Base-by-base conservation (phyloP, 1,140 invertebrate species). In the Teleogryllus occipitalis region DNA sequence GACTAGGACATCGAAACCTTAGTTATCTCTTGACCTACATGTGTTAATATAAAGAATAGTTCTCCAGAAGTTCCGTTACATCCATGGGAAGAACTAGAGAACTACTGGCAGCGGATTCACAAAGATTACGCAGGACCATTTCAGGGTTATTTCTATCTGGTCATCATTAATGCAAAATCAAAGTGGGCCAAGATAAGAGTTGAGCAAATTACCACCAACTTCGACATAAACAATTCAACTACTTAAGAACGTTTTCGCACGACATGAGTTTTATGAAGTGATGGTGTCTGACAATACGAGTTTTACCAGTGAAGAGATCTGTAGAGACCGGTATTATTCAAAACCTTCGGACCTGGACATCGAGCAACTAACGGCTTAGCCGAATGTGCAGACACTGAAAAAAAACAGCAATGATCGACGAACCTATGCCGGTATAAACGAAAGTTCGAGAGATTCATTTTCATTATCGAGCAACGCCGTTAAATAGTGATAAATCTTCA, bases 121-220 rank as follows among this genome's bases (percentile, higher is more conserved):
- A 83, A 87, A 0, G 89, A 89, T 81, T 89, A 87, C 82, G 86
- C 86, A 7, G 87, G 87, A 14, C 87, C 85, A n/a, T 85, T 86
- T 75, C 76, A 84, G 47, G 82, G 82, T 0, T 80, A 84, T 78
- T 84, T 81, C 80, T 88, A 85, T 80, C 79, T 88, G 8, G 83
- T 89, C 7, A 14, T 65, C 10, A 65, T 65, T 3, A 7, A 65
- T 18, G 54, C 7, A 65, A 3, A 2, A 65, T 65, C 18, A 7
- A 65, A 3, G 18, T 65, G 18, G 2, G 7, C 54, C 10, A 1
- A 65, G 18, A 65, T 65, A 10, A n/a, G 54, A 10, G 18, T 14
- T 65, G 18, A 65, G 18, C 18, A 10, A 10, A 65, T 10, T 18
- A 65, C 10, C 54, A 14, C 54, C 1, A 65, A 65, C 54, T 3